Evolutionary conservation across 2,797 vertebrate species (phyloP).

Genomic region (Chanos chanos): DNA sequence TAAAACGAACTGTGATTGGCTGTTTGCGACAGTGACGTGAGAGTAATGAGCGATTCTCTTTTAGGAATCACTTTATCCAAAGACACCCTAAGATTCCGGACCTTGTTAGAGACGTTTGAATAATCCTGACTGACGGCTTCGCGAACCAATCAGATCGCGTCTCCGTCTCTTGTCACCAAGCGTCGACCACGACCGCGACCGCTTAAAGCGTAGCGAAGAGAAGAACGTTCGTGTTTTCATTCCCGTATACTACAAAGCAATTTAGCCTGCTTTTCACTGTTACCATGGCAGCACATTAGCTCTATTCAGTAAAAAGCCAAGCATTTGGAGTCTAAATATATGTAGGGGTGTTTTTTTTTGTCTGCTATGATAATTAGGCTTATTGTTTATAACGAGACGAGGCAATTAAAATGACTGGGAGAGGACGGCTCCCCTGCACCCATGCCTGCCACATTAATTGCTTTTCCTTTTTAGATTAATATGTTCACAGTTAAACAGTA

Average conservation of each 20-base stretch:
- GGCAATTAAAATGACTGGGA: conserved; percentile 38
- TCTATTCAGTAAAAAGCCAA: conserved; percentile 22
- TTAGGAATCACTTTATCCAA: background rate
- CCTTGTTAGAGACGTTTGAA: background rate
- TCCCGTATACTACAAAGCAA: background rate
- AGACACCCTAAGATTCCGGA: conserved; percentile 22
- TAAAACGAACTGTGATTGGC: background rate
- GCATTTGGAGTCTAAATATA: conserved; percentile 30
- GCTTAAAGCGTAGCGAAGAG: conserved; percentile 7
- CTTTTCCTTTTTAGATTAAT: conserved; percentile 40
- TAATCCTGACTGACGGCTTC: background rate
- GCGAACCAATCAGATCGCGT: background rate
- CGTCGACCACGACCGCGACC: background rate
- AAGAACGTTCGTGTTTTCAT: conserved; percentile 4
- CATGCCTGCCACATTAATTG: conserved; percentile 22
- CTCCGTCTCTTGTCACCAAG: no score
- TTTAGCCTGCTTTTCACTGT: conserved; percentile 4
- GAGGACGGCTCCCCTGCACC: conserved; percentile 20
- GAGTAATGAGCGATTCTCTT: background rate
- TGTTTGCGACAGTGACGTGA: background rate
- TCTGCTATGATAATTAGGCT: conserved; percentile 35
- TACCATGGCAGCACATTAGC: conserved; percentile 32
- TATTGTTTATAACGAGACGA: conserved; percentile 39
- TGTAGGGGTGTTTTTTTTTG: background rate
- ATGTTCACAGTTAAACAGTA: background rate